These are phyloP conservation scores for Cricetomys ansorgei DNA, from an alignment of 2,113 vertebrate genomes.

Conservation along the genomic window DNA sequence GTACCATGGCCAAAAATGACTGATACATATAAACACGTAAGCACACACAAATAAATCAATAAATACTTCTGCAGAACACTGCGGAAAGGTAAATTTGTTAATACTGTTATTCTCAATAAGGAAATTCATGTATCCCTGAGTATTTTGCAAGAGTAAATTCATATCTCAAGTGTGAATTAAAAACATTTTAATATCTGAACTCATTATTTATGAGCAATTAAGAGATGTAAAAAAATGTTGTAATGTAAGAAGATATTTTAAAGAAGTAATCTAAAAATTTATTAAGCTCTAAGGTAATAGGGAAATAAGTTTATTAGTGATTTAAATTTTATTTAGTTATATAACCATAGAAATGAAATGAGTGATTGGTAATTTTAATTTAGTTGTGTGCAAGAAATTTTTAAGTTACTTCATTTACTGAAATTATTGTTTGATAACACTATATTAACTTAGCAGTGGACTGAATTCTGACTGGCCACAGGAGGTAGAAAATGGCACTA, in stretches of 20 bases:
- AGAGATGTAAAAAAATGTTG: conserved; percentile 10
- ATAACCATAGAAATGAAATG: conserved; percentile 6
- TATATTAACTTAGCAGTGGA: background rate
- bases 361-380: conserved; percentile 42
- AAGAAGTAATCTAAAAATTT: background rate
- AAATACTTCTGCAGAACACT: background rate
- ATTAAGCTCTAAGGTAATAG: conserved; percentile 3
- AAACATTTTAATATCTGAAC: conserved; percentile 37
- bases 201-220: conserved; percentile 2
- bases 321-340: conserved; percentile 23
- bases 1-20: background rate
- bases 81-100: background rate
- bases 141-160: conserved; percentile 27
- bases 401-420: background rate
- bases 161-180: background rate
- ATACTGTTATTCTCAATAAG: conserved; percentile 13
- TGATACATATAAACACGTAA: too few relatives aligned
- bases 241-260: background rate
- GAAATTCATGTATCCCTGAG: background rate
- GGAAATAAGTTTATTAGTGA: conserved; percentile 45
- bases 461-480: background rate
- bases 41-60: background rate
- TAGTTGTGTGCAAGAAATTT: background rate
- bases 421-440: background rate
- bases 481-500: background rate